phyloP scores from a whole-genome alignment of 1,140 invertebrate species.

The Harlomillsia oculata region DNA sequence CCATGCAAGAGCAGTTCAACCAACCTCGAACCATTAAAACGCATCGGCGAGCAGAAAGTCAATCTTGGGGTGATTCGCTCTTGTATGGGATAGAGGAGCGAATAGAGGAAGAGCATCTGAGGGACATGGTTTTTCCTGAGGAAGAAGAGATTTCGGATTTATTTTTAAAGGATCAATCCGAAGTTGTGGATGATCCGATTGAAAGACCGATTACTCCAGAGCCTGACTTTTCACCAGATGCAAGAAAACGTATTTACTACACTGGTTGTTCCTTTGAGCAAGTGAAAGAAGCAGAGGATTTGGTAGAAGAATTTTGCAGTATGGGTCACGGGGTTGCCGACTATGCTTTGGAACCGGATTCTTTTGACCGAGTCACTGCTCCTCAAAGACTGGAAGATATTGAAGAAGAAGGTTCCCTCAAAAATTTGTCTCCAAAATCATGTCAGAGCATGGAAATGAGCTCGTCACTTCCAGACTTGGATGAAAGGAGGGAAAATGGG shows the following conservation, averaged over 20 bases:
- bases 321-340: conserved; percentile 6
- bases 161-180: conserved; percentile 14
- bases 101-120: conserved; percentile 35
- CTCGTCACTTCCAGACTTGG: conserved; percentile 14
- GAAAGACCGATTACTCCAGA: conserved; percentile 47
- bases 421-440: conserved; percentile 31
- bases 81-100: conserved; percentile 36
- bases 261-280: conserved; percentile 28
- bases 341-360: conserved; percentile 1
- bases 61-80: conserved; percentile 26
- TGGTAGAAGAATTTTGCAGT: conserved; percentile 4
- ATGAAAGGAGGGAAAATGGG: conserved; percentile 12
- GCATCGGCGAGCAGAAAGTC: conserved; percentile 24
- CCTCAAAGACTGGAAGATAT: conserved; percentile 28
- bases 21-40: neutral
- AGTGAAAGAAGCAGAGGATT: conserved; percentile 14
- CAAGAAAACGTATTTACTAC: conserved; percentile 36
- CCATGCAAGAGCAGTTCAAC: neutral
- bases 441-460: conserved; percentile 30
- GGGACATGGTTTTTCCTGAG: conserved; percentile 38
- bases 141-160: conserved; percentile 34
- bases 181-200: conserved; percentile 42
- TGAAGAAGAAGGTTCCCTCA: conserved; percentile 27
- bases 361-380: neutral
- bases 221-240: conserved; percentile 37